Conservation (phyloP, 2,797 vertebrate genomes). For the Hippocampus kuda region DNA sequence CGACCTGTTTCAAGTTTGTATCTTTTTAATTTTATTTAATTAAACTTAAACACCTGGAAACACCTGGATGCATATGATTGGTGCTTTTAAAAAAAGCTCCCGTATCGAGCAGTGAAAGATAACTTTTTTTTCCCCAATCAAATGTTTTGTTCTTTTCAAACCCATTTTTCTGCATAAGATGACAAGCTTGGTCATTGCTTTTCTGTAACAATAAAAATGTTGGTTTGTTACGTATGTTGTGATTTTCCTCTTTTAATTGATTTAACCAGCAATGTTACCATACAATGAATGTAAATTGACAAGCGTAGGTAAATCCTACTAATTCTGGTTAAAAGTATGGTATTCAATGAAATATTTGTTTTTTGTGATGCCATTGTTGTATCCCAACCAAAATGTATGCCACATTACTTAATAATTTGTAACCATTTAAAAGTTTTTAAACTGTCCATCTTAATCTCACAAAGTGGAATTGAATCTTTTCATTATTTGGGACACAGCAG, state of each 20-base stretch:
- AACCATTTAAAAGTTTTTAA: too few relatives aligned
- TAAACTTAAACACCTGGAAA: not conserved
- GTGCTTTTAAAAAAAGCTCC: not conserved
- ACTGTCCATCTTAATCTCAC: too few relatives aligned
- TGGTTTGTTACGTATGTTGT: not conserved
- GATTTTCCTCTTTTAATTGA: not conserved
- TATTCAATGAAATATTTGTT: too few relatives aligned
- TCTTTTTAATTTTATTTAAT: not conserved
- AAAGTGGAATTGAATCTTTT: too few relatives aligned
- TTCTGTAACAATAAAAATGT: conserved; percentile 58
- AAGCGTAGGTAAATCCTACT: too few relatives aligned
- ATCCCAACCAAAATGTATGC: too few relatives aligned
- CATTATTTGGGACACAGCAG: too few relatives aligned
- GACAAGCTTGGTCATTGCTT: conserved; percentile 30
- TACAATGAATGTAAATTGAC: not conserved
- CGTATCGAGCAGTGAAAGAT: conserved; percentile 41
- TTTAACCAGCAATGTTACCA: not conserved
- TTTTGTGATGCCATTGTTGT: too few relatives aligned
- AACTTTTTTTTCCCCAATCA: conserved; percentile 10
- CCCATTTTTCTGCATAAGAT: conserved; percentile 12
- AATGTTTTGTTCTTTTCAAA: conserved; percentile 12
- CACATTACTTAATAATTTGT: too few relatives aligned
- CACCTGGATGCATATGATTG: not conserved
- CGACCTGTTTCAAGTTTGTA: not conserved
- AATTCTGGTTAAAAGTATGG: too few relatives aligned